Base-by-base conservation (phyloP, 2,797 vertebrate species). In the Huso huso region DNA sequence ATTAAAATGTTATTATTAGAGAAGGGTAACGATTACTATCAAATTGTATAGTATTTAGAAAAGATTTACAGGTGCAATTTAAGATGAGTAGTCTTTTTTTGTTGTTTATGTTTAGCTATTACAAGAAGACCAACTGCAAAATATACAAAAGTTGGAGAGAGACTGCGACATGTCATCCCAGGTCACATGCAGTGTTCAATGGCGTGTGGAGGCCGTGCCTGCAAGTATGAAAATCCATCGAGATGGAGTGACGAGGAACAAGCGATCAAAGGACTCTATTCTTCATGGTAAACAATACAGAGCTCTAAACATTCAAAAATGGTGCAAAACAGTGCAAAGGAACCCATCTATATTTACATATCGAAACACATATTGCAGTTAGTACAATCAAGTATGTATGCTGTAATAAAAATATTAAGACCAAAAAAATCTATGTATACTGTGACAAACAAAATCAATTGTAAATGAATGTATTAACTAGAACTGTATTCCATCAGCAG, bases 211-310 rank as follows among this genome's bases (percentile, higher is more conserved):
- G 96, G 96, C 4, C 92, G 88, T 60, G 92, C 93, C 0, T 99
- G 96, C 87, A 99, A 98, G 83, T 99, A 98, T 1, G 96, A 99
- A 81, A 99, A 98, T 71, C 93, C 96, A 0, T 80, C 90, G n/a
- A 93, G 95, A 69, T 98, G 95, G 96, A 94, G 91, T 6, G 83
- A 92, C 13, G 85, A 94, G 73, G 93, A 98, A 49, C 95, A 98
- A 79, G 96, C 92, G 66, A 72, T 98, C 64, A 94, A 88, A 75
- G 96, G 96, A 48, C 85, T 99, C 66, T 99, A 96, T 81, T 99
- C 96, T 0, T 99, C 96, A 66, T 99, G 96, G 96, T 99, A 82
- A 74, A 84, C 68, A 3, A 0, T 6, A 65, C 58, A 37, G 6
- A 15, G 37, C 5, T 37, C 37, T 37, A 4, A 37, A 37, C 37